Evolutionary conservation across 2,113 vertebrate species (phyloP), one percentile per base, ranked within the genome.

Genomic region (Connochaetes taurinus): DNA sequence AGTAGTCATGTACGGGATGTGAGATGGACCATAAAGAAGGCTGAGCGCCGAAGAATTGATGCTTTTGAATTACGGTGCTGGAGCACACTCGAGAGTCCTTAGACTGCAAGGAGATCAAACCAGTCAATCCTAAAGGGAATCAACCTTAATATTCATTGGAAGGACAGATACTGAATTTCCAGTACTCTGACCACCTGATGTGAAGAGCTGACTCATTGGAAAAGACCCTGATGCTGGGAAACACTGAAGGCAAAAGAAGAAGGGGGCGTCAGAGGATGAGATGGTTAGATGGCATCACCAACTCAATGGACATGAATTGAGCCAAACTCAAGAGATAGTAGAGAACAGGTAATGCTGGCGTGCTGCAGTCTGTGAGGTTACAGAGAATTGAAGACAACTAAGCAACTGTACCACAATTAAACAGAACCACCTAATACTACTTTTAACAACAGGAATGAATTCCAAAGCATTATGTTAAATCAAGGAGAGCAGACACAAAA

Each of bases 381-480:
- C 40, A 43, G 27, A 76, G 71, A 76, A 27, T 0, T 43, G 21
- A 27, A 43, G 21, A 36, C n/a, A 43, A 43, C 71, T 27, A 40
- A 43, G 40, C 71, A 7, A 43, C 3, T 43, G 40, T 7, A 27
- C 71, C 14, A 8, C 57, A 95, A 96, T 78, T 85, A 91, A 78
- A 91, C 4, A 45, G n/a, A 95, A 71, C 25, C 33, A 84, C n/a
- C 67, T 81, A 62, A 11, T 81, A 74, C 23, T 88, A 53, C 29
- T 93, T 88, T 82, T 84, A 95, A 94, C 19, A 95, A 94, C 5
- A 90, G 36, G 31, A 23, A 87, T 91, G n/a, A 84, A 80, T 84
- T 45, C 55, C 82, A 80, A 90, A 96, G 55, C 25, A 95, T 84
- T 67, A 87, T 33, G 29, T n/a, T 96, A 89, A 82, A 40, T 85